Percentiles rank a stretch among this genome's conserved stretches.
These are phyloP conservation scores for Lutjanus campechanus DNA, from an alignment of 2,797 vertebrate genomes.

Conservation along the genomic window DNA sequence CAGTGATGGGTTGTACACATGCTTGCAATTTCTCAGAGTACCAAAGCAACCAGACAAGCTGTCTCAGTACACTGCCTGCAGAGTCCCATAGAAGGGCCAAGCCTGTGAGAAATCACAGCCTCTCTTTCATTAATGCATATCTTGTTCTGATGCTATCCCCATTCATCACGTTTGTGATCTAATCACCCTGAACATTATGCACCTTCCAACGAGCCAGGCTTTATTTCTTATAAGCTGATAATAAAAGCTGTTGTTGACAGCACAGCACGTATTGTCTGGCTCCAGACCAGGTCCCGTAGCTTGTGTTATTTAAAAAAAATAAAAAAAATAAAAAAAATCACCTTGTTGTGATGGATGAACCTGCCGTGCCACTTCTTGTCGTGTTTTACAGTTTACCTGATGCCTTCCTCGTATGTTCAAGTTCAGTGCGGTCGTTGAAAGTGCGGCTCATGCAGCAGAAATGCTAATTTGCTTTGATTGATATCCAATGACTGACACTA, in stretches of 20 bases:
- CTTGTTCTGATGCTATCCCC: conserved; percentile 8
- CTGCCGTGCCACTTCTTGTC: conserved; percentile 18
- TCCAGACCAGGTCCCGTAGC: conserved; percentile 50
- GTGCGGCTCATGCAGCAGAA: conserved; percentile 28
- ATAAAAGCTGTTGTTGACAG: conserved; percentile 57
- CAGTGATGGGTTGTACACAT: conserved; percentile 8
- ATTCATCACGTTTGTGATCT: conserved; percentile 46
- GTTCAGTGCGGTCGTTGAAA: conserved; percentile 32
- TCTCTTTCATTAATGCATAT: conserved; percentile 18
- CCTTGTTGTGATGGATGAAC: conserved; percentile 59
- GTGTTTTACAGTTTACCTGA: conserved; percentile 49
- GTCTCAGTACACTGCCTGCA: background rate
- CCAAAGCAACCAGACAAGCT: conserved; percentile 14
- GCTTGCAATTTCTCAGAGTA: conserved; percentile 20
- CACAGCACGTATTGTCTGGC: conserved; percentile 40
- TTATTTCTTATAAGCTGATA: conserved; percentile 52
- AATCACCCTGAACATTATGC: conserved; percentile 44
- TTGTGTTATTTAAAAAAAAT: conserved; percentile 34
- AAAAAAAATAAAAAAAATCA: background rate
- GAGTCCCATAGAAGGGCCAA: conserved; percentile 6
- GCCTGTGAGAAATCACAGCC: conserved; percentile 12
- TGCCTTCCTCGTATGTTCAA: conserved; percentile 36
- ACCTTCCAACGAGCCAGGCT: conserved; percentile 20
- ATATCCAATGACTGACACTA: conserved; percentile 46
- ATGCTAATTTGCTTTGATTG: conserved; percentile 59